Evolutionary conservation across 2,888 invertebrate species (phyloP).

Genomic region (Unio pictorum): DNA sequence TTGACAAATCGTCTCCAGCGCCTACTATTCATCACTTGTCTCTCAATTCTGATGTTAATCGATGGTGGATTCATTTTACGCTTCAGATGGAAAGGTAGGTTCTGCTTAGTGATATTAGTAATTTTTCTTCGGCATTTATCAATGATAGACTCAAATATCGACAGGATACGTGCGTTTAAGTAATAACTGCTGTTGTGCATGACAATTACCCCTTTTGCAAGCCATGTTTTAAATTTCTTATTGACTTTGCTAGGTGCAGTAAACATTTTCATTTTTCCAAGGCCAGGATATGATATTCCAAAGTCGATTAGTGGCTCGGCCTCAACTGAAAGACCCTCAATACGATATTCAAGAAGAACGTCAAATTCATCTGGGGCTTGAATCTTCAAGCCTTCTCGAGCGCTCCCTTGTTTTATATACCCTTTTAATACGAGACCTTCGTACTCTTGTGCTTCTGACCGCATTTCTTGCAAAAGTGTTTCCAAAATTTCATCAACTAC

Average conservation of each 20-base stretch:
- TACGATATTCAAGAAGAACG: slow-evolving; percentile 20
- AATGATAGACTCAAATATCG: slow-evolving; percentile 19
- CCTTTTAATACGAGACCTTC: slow-evolving; percentile 14
- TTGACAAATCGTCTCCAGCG: background rate
- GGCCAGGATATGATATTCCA: background rate
- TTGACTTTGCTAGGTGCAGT: background rate
- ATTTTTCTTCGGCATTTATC: slow-evolving; percentile 1
- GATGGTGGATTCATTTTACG: slow-evolving; percentile 24
- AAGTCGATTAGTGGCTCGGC: no score
- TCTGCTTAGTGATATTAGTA: background rate
- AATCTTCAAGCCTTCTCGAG: slow-evolving; percentile 36
- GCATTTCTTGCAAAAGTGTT: no score
- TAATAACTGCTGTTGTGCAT: background rate
- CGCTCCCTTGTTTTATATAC: slow-evolving; percentile 29
- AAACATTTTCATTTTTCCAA: background rate
- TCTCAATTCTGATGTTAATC: slow-evolving; percentile 23
- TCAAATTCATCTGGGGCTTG: slow-evolving; percentile 32
- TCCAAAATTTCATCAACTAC: no score
- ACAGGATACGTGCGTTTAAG: slow-evolving; percentile 14
- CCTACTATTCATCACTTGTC: background rate
- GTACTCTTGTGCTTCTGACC: no score
- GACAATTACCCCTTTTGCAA: slow-evolving; percentile 12
- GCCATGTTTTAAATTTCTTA: slow-evolving; percentile 6
- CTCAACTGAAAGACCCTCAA: slow-evolving; percentile 14
- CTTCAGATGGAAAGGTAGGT: slow-evolving; percentile 9